Evolutionary conservation across 2,888 invertebrate species (phyloP).

Genomic region (Tromatobia lineatoria): DNA sequence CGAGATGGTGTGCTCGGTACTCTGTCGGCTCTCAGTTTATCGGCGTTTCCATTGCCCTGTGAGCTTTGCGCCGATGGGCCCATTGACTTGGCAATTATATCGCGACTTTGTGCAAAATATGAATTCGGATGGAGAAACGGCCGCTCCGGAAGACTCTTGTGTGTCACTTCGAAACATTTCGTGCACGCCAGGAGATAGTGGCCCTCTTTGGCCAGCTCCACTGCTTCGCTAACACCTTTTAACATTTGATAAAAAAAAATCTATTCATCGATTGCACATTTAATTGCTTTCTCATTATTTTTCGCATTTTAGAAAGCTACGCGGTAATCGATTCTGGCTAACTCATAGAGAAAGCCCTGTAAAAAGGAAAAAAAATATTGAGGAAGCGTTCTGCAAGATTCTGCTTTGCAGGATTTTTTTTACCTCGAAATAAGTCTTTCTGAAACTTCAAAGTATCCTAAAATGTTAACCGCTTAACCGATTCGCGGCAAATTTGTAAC

Average conservation of each 20-base stretch:
- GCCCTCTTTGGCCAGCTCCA: slow-evolving; percentile 90
- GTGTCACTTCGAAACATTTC: slow-evolving; percentile 92
- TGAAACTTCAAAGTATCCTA: too few relatives aligned
- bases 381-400: too few relatives aligned
- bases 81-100: slow-evolving; percentile 81
- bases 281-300: too few relatives aligned
- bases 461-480: too few relatives aligned
- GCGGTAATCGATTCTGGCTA: too few relatives aligned
- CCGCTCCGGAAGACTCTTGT: slow-evolving; percentile 88
- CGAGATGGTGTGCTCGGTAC: slow-evolving; percentile 48
- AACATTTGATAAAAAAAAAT: slow-evolving; percentile 65
- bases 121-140: slow-evolving; percentile 96
- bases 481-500: too few relatives aligned
- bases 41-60: slow-evolving; percentile 22
- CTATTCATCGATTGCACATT: too few relatives aligned
- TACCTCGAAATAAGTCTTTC: too few relatives aligned
- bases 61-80: slow-evolving; percentile 10
- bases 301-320: too few relatives aligned
- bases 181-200: slow-evolving; percentile 97
- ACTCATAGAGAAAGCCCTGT: too few relatives aligned
- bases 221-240: slow-evolving; percentile 90
- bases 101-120: slow-evolving; percentile 94
- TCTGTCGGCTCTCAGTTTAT: slow-evolving; percentile 57
- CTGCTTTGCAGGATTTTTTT: too few relatives aligned
- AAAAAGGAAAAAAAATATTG: too few relatives aligned